Conservation (phyloP, 2,113 vertebrate species). For the Triplophysa siluroides region DNA sequence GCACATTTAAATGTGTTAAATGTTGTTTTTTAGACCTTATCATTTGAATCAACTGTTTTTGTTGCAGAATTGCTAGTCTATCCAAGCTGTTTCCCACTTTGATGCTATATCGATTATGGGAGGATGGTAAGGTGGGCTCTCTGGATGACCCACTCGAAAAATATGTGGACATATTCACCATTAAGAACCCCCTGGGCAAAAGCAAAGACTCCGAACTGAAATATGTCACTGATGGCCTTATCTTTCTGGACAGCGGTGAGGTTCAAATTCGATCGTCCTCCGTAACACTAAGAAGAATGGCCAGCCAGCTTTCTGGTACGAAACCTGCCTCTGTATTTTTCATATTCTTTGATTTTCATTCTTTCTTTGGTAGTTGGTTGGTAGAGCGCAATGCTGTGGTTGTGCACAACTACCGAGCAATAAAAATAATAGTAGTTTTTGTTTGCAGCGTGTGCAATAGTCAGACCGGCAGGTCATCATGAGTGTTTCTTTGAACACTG, state of each 20-base stretch:
- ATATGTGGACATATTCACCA: conserved; percentile 80
- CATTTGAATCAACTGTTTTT: conserved; percentile 72
- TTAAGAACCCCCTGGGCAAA: conserved; percentile 85
- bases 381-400: neutral
- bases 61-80: conserved; percentile 84
- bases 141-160: conserved; percentile 88
- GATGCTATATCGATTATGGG: conserved; percentile 93
- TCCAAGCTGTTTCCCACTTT: conserved; percentile 92
- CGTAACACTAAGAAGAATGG: conserved; percentile 86
- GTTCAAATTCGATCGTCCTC: conserved; percentile 74
- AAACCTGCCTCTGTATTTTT: neutral
- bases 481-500: conserved; percentile 4
- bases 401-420: neutral
- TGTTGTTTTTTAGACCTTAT: conserved; percentile 22
- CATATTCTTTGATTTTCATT: neutral
- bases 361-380: neutral
- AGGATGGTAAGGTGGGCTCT: conserved; percentile 83
- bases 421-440: neutral
- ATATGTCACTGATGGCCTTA: conserved; percentile 74
- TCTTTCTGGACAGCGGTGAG: conserved; percentile 79
- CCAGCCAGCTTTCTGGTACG: conserved; percentile 81
- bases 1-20: neutral
- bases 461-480: neutral
- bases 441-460: neutral
- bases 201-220: conserved; percentile 70